Conservation (phyloP, 1,140 invertebrate genomes). For the Drosophila subpulchrella region DNA sequence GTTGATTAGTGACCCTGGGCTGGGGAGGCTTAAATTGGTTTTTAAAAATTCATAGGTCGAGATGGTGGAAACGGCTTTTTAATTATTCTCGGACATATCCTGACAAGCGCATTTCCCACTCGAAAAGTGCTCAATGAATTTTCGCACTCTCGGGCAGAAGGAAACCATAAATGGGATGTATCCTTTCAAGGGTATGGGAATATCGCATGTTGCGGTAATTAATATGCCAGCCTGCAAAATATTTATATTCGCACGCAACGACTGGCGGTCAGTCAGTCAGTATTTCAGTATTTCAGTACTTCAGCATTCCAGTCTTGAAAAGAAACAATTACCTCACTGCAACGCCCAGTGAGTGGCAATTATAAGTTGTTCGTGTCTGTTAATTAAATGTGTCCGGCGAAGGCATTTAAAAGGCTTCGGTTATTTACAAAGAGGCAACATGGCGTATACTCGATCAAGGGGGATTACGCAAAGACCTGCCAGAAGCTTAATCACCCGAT, state of each 20-base stretch:
- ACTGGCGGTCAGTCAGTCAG: conserved; percentile 24
- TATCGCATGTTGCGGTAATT: conserved; percentile 59
- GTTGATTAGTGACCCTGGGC: conserved; percentile 57
- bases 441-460: conserved; percentile 42
- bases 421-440: conserved; percentile 69
- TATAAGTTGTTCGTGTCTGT: conserved; percentile 81
- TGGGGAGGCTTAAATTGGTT: conserved; percentile 45
- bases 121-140: conserved; percentile 17
- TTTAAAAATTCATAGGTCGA: conserved; percentile 40
- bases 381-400: conserved; percentile 81
- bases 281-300: conserved; percentile 8
- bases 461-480: conserved; percentile 16
- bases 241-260: conserved; percentile 62
- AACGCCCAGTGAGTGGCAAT: conserved; percentile 56
- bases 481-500: conserved; percentile 23
- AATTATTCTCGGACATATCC: conserved; percentile 16
- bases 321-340: conserved; percentile 72
- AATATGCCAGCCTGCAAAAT: conserved; percentile 67
- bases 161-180: conserved; percentile 9
- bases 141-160: conserved; percentile 5
- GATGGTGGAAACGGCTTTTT: not conserved
- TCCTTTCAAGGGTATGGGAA: not conserved
- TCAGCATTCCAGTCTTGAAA: conserved; percentile 14
- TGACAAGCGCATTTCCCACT: conserved; percentile 22
- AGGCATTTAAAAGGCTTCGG: conserved; percentile 79